These are phyloP conservation scores for Regulus satrapa DNA, from an alignment of 2,113 vertebrate species.

Conservation along the genomic window DNA sequence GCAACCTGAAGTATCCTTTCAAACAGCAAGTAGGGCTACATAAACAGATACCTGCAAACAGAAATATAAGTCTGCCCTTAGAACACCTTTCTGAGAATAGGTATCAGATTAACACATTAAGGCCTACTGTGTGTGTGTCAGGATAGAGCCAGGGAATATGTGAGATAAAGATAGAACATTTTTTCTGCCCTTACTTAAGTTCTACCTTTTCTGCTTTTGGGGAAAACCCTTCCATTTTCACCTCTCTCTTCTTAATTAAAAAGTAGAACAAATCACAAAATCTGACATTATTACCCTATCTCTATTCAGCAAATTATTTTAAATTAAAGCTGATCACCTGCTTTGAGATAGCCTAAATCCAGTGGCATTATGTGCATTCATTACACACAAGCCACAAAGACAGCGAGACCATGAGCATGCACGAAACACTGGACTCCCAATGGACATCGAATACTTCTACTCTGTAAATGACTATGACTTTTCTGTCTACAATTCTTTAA, in stretches of 20 bases:
- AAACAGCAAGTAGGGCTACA: not conserved
- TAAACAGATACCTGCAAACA: not conserved
- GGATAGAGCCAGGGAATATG: not conserved
- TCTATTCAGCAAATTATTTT: not conserved
- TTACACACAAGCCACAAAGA: not conserved
- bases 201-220: not conserved
- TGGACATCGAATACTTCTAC: not conserved
- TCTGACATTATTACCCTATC: not conserved
- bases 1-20: not conserved
- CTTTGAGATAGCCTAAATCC: not conserved
- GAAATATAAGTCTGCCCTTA: not conserved
- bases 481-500: not conserved
- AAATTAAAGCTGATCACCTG: not conserved
- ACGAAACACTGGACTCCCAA: accelerated
- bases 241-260: not conserved
- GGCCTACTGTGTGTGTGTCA: not conserved
- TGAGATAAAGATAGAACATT: not conserved
- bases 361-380: not conserved
- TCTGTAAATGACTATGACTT: not conserved
- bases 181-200: not conserved
- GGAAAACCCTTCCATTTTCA: not conserved
- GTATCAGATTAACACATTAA: not conserved
- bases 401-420: not conserved
- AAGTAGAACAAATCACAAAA: not conserved
- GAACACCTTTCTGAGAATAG: not conserved